These are phyloP conservation scores for Drosophila picticornis DNA, from an alignment of 2,888 invertebrate genomes.

Conservation along the genomic window DNA sequence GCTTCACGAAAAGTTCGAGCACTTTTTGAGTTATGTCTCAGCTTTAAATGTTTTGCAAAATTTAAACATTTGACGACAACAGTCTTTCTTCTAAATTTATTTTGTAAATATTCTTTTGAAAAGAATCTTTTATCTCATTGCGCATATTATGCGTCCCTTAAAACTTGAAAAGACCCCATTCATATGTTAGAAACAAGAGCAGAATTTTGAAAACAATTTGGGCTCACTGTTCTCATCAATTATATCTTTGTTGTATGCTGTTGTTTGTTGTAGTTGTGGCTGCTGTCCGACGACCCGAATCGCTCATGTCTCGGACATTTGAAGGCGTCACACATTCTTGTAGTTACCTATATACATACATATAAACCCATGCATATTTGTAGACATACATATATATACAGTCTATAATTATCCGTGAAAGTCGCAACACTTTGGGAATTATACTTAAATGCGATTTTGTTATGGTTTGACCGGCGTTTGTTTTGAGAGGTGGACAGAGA, in stretches of 20 bases:
- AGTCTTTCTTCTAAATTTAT: not conserved
- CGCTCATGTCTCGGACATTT: slow-evolving; percentile 46
- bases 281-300: slow-evolving; percentile 64
- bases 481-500: slow-evolving; percentile 24
- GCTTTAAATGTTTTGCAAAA: not conserved
- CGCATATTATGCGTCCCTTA: not conserved
- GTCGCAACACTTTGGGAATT: slow-evolving; percentile 45
- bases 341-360: slow-evolving; percentile 1
- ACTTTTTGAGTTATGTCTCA: not conserved
- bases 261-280: slow-evolving; percentile 9
- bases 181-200: slow-evolving; percentile 1
- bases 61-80: not conserved
- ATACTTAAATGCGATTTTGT: slow-evolving; percentile 46
- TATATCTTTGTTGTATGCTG: slow-evolving; percentile 24
- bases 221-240: slow-evolving; percentile 48
- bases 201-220: slow-evolving; percentile 32
- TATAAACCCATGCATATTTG: slow-evolving; percentile 4
- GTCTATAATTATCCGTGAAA: slow-evolving; percentile 54
- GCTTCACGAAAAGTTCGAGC: not conserved
- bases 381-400: slow-evolving; percentile 1
- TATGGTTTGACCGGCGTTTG: slow-evolving; percentile 54
- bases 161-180: slow-evolving; percentile 5
- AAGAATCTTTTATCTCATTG: not conserved
- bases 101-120: not conserved
- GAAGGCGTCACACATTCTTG: slow-evolving; percentile 30